Conservation (phyloP, 2,797 vertebrate genomes). For the Calcarius lapponicus region DNA sequence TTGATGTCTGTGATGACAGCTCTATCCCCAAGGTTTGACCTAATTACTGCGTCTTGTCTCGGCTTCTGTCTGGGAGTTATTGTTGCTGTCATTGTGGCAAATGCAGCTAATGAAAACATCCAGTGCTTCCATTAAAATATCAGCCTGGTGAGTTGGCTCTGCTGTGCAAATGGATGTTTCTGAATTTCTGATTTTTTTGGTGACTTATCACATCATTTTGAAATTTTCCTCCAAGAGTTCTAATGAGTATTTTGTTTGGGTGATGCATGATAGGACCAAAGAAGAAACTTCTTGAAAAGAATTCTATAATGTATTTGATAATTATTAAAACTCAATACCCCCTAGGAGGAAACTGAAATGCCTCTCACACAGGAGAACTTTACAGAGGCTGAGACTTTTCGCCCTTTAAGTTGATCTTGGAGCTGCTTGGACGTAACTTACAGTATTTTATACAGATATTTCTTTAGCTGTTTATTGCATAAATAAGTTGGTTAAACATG, state of each 20-base stretch:
- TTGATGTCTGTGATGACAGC: constrained; percentile 27
- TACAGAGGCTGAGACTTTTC: neutral
- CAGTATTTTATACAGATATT: neutral
- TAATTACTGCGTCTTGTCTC: constrained; percentile 43
- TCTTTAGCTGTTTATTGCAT: neutral
- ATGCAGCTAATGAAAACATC: constrained; percentile 33
- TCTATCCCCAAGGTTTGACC: constrained; percentile 40
- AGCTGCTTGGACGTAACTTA: neutral
- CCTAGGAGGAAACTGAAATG: neutral
- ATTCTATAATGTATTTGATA: neutral
- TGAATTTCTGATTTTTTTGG: neutral
- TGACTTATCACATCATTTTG: neutral
- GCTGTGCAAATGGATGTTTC: neutral
- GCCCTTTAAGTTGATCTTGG: neutral
- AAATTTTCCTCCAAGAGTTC: neutral
- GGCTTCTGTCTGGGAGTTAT: constrained; percentile 47
- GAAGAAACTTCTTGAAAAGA: neutral
- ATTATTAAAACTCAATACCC: neutral
- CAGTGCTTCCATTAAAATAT: constrained; percentile 7
- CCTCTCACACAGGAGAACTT: neutral
- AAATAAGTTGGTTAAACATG: neutral
- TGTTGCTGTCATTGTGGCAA: constrained; percentile 54
- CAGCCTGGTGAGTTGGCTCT: neutral
- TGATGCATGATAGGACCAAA: neutral
- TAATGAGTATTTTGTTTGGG: neutral